Base-by-base conservation (phyloP, 2,888 invertebrate genomes). In the Neoascia interrupta region DNA sequence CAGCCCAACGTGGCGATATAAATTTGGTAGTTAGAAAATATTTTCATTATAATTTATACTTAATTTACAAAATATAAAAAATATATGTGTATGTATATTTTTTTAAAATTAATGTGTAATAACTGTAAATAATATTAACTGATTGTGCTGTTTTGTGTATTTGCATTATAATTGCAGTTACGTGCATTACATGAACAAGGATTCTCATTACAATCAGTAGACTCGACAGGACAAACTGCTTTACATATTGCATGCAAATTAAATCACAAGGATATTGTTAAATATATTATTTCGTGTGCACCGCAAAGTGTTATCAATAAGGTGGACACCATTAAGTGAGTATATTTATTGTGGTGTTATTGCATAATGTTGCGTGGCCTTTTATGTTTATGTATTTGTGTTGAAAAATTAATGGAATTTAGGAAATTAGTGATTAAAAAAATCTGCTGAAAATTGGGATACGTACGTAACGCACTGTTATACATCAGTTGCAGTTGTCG, bases 251-350 rank as follows among this genome's bases (percentile, higher is more conserved):
- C 96, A 28, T 94, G 96, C 61, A 92, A 95, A 81, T 94, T 94
- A 87, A 97, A 97, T 47, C 94, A 97, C 90, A 95, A 94, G 87
- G 95, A 97, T 85, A 93, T 97, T 82, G 94, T 97, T 72, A 94
- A 95, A 89, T 97, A 96, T 88, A 91, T 97, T 82, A 93, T 97
- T 79, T 94, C 95, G 61, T 93, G 93, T 88, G 96, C 96, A 16
- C 96, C 97, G 6, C 91, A 94, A 58, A 92, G 94, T 43, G 92
- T 97, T 75, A 91, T 97, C 75, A 95, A 97, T 88, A 94, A 96
- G 92, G 92, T 94, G 74, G 97, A 97, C 87, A 94, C 93, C 86
- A 95, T 93, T 87, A 92, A 92, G 95, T 95, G 90, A 92, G 92
- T 84, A 68, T 23, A 26, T 36, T 18, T 8, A 13, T 31, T n/a